These are phyloP conservation scores for Lamproptera curius DNA, from an alignment of 2,888 invertebrate species.

Conservation along the genomic window DNA sequence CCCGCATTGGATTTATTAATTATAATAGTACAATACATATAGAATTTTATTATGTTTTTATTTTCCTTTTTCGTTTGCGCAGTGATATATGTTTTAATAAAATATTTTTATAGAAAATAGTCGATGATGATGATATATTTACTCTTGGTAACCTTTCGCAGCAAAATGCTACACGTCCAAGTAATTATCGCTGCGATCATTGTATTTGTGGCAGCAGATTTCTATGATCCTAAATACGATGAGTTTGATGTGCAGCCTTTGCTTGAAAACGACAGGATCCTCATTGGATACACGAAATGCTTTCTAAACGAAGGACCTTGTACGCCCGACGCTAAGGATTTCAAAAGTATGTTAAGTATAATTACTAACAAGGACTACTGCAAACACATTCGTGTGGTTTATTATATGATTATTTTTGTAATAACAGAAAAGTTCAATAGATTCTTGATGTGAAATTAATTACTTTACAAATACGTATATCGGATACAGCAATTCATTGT, in stretches of 20 bases:
- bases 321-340: slow-evolving; percentile 84
- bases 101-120: too few species aligned
- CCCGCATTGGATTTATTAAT: too few species aligned
- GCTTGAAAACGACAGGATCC: slow-evolving; percentile 81
- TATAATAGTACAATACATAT: too few species aligned
- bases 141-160: too few species aligned
- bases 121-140: too few species aligned
- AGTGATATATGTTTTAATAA: too few species aligned
- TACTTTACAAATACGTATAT: too few species aligned
- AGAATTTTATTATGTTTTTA: too few species aligned
- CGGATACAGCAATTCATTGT: too few species aligned
- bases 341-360: slow-evolving; percentile 77
- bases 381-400: too few species aligned
- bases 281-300: slow-evolving; percentile 84
- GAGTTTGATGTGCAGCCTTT: slow-evolving; percentile 84
- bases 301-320: slow-evolving; percentile 82
- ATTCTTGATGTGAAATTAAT: too few species aligned
- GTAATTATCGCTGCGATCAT: slow-evolving; percentile 22
- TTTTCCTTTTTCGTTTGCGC: too few species aligned
- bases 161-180: not conserved
- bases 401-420: not conserved
- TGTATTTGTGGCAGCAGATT: slow-evolving; percentile 45
- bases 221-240: slow-evolving; percentile 83
- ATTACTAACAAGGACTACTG: not conserved
- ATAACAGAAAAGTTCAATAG: not conserved